Percentiles rank a stretch among this genome's conserved stretches.
These are phyloP conservation scores for Onychostoma macrolepis DNA, from an alignment of 2,113 vertebrate genomes.

Conservation along the genomic window DNA sequence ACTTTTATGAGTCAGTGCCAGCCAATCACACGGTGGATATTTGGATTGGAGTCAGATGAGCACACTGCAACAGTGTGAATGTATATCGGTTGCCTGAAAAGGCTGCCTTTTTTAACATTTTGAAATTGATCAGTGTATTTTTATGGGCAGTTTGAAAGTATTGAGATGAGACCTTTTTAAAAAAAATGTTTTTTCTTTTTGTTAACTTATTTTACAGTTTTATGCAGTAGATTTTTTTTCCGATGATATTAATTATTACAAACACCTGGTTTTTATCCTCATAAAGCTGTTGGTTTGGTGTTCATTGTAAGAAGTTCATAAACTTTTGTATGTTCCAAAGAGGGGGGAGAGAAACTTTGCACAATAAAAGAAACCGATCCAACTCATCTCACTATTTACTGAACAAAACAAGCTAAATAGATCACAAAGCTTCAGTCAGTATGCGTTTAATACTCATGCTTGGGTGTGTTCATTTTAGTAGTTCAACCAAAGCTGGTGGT, in stretches of 20 bases:
- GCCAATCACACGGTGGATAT: not conserved
- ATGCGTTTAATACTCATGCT: not conserved
- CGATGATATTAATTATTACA: slow-evolving; percentile 57
- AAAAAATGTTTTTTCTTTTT: slow-evolving; percentile 61
- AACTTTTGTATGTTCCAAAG: slow-evolving; percentile 74
- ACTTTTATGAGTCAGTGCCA: not conserved
- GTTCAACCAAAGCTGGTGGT: not conserved
- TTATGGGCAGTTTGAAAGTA: slow-evolving; percentile 47
- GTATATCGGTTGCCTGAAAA: slow-evolving; percentile 31
- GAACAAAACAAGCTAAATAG: not conserved
- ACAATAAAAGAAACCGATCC: slow-evolving; percentile 77
- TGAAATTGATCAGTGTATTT: slow-evolving; percentile 50
- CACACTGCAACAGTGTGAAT: slow-evolving; percentile 24
- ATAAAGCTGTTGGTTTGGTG: slow-evolving; percentile 64
- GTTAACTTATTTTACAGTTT: slow-evolving; percentile 66
- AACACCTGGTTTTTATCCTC: slow-evolving; percentile 57
- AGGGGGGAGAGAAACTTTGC: slow-evolving; percentile 67
- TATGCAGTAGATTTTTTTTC: slow-evolving; percentile 56
- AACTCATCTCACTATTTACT: slow-evolving; percentile 34
- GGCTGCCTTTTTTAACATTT: slow-evolving; percentile 54
- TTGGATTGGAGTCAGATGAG: not conserved
- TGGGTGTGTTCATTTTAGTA: not conserved
- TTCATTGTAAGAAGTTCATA: slow-evolving; percentile 64
- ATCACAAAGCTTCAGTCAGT: not conserved
- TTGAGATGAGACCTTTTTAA: slow-evolving; percentile 55